A percentile compares a stretch with the other conserved stretches of the same genome.
Conservation (phyloP, 1,140 invertebrate genomes). For the Cryptotermes secundus region DNA sequence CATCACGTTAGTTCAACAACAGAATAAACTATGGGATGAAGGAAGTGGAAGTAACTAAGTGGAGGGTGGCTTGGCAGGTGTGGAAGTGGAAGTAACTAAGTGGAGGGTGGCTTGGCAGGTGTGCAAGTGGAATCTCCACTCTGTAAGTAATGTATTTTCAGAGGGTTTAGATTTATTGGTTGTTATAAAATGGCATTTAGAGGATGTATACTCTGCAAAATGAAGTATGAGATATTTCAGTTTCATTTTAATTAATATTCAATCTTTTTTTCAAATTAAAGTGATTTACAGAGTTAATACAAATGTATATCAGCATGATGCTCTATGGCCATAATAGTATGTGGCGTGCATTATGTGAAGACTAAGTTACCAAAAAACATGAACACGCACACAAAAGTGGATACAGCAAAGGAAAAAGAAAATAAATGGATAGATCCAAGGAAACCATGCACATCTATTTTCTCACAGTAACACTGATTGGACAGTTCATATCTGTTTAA, state of each 20-base stretch:
- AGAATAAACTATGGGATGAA: too few relatives aligned
- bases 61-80: too few relatives aligned
- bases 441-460: not conserved
- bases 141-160: too few relatives aligned
- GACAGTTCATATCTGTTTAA: not conserved
- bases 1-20: too few relatives aligned
- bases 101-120: too few relatives aligned
- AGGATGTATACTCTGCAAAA: not conserved
- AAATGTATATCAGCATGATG: not conserved
- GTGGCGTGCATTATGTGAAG: not conserved
- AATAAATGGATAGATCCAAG: not conserved
- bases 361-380: not conserved
- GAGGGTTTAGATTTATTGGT: too few relatives aligned
- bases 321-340: too few relatives aligned
- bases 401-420: too few relatives aligned
- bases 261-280: not conserved
- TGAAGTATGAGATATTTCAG: not conserved
- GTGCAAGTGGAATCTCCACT: not conserved
- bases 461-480: not conserved
- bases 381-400: not conserved
- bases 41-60: too few relatives aligned
- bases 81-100: too few relatives aligned
- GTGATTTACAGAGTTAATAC: not conserved
- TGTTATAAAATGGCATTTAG: not conserved
- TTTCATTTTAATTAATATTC: not conserved